Base-by-base conservation (phyloP, 2,797 vertebrate genomes). In the Poeciliopsis turneri region DNA sequence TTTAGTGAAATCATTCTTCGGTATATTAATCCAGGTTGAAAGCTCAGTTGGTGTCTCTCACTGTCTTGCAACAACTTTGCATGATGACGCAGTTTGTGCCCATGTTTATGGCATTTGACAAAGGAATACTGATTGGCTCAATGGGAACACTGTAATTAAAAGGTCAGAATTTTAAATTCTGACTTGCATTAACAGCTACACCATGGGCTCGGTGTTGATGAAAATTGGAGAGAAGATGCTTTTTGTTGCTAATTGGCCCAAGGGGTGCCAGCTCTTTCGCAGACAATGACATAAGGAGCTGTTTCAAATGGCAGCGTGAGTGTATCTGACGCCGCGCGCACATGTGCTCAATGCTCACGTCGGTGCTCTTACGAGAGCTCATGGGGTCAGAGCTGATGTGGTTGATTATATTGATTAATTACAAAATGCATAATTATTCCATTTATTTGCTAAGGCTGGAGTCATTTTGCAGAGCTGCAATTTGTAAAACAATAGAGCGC, bases 371-470 rank as follows among this genome's bases (percentile, higher is more conserved):
- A 66, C 71, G 47, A 74, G 70, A 78, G 64, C 82, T 87, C 82
- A 83, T 86, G 78, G 82, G 79, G 87, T 86, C 78, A 82, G 76
- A 83, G 45, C 51, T 86, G 76, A 85, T 89, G 86, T 86, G 88
- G 77, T 79, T 91, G 86, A 91, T 93, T 89, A 82, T 86, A 84
- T 84, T 91, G 79, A 83, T 86, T 91, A 81, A 89, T 88, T 88
- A 66, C 28, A 83, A 85, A 84, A 68, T 70, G 85, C 75, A 75
- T 86, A 78, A 88, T 92, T 88, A 80, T 84, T 82, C 53, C 1
- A 77, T 79, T 84, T 64, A 82, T 85, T 76, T 47, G 74, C 80
- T 72, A 46, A 74, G 49, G 43, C 55, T 70, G 6, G 41, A 82
- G 71, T 83, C 70, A 82, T 81, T 78, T 82, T 73, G 70, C 61